A percentile compares a stretch with the other conserved stretches of the same genome.
Evolutionary conservation across 2,797 vertebrate genomes (phyloP).

Genomic region (Percopsis omiscomaycus): DNA sequence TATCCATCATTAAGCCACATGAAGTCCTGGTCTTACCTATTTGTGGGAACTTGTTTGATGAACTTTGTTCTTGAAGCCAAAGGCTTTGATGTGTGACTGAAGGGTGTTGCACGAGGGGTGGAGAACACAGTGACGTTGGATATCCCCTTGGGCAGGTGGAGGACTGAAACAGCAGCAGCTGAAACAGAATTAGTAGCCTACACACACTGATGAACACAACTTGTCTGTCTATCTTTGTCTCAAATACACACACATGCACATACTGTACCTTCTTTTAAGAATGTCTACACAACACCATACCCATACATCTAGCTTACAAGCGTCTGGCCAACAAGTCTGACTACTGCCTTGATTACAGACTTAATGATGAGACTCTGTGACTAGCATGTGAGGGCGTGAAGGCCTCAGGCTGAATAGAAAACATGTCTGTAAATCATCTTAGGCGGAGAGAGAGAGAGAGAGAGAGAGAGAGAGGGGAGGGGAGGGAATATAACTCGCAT

Average conservation of each 20-base stretch:
- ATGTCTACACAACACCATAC: neutral
- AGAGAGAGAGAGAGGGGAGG: conserved; percentile 34
- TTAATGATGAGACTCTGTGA: conserved; percentile 44
- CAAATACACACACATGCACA: neutral
- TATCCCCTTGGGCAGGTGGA: conserved; percentile 24
- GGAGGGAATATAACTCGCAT: conserved; percentile 52
- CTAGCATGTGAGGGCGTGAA: conserved; percentile 45
- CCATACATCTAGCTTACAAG: conserved; percentile 30
- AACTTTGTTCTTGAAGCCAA: conserved; percentile 33
- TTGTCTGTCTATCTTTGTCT: too few species aligned
- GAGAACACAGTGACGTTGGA: conserved; percentile 32
- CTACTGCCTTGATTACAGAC: conserved; percentile 32
- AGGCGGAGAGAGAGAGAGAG: conserved; percentile 8
- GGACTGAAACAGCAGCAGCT: conserved; percentile 25
- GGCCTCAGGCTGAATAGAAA: conserved; percentile 33
- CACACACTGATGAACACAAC: conserved; percentile 11
- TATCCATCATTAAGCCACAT: conserved; percentile 23
- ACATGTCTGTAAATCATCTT: conserved; percentile 57
- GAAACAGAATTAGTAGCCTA: conserved; percentile 7
- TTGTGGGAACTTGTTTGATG: conserved; percentile 50
- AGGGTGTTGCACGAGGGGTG: conserved; percentile 20
- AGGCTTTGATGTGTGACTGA: conserved; percentile 26
- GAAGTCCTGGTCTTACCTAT: conserved; percentile 26
- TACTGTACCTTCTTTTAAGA: neutral
- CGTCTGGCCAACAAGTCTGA: conserved; percentile 29